These are phyloP conservation scores for Prenolepis imparis DNA, from an alignment of 2,888 invertebrate genomes.

Conservation along the genomic window DNA sequence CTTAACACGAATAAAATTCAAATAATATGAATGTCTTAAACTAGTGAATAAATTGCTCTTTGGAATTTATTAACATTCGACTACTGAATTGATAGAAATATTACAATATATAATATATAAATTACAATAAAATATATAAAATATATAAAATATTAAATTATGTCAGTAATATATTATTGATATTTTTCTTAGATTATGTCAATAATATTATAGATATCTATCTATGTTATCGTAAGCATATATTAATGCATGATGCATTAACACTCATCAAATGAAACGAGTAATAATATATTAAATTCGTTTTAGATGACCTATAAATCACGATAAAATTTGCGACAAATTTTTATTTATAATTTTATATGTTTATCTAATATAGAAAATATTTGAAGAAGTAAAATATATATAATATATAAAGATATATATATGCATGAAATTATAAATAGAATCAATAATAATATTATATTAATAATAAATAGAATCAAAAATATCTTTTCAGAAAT, in stretches of 20 bases:
- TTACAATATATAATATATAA: not conserved
- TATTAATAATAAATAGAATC: not conserved
- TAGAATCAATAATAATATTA: not conserved
- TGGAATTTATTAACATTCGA: not conserved
- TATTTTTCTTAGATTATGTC: not conserved
- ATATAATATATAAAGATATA: not conserved
- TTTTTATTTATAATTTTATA: not conserved
- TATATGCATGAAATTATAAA: not conserved
- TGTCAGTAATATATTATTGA: not conserved
- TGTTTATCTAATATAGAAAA: not conserved
- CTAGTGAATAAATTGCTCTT: not conserved
- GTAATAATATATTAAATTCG: not conserved
- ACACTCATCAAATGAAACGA: not conserved
- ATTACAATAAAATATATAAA: too few relatives aligned
- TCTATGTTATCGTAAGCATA: not conserved
- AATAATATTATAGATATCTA: not conserved
- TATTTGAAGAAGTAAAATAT: not conserved
- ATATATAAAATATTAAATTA: not conserved
- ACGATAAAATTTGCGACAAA: not conserved
- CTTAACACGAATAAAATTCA: constrained; percentile 5
- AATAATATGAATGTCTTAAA: not conserved
- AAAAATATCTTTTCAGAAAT: not conserved
- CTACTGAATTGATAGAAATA: not conserved
- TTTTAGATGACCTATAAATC: not conserved
- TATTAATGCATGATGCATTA: not conserved